Conservation (phyloP, 2,888 invertebrate genomes). For the Cynaeus angustus region DNA sequence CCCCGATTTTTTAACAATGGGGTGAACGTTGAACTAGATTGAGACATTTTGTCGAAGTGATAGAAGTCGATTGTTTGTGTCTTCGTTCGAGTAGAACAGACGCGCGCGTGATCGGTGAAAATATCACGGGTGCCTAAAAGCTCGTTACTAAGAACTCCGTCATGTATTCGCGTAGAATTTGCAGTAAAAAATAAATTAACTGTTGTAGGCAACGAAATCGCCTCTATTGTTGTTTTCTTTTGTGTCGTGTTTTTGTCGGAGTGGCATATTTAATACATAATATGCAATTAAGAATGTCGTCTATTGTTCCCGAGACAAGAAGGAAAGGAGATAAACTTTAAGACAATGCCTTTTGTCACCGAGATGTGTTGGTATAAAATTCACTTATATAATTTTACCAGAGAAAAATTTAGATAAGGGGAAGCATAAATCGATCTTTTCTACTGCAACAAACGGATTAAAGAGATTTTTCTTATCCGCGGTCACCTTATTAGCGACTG, state of each 20-base stretch:
- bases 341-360: conserved; percentile 66
- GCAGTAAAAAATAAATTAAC: conserved; percentile 52
- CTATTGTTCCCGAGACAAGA: conserved; percentile 64
- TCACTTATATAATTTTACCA: conserved; percentile 53
- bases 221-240: conserved; percentile 56
- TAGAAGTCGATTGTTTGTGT: conserved; percentile 3
- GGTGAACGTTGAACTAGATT: conserved; percentile 1
- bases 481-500: conserved; percentile 28
- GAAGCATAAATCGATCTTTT: conserved; percentile 10
- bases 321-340: conserved; percentile 66
- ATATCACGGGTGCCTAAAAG: conserved; percentile 10
- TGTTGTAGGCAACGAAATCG: conserved; percentile 52
- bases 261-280: conserved; percentile 68
- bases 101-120: conserved; percentile 10
- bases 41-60: conserved; percentile 7
- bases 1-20: not conserved
- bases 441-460: conserved; percentile 19
- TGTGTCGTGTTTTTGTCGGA: conserved; percentile 61
- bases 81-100: not conserved
- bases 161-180: conserved; percentile 37
- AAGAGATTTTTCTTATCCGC: conserved; percentile 18
- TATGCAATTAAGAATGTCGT: conserved; percentile 67
- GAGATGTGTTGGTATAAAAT: conserved; percentile 62
- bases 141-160: conserved; percentile 12
- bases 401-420: not conserved